Percentiles rank a stretch among this genome's conserved stretches.
Evolutionary conservation across 2,888 invertebrate species (phyloP).

Genomic region (Drosophila nigricruria): DNA sequence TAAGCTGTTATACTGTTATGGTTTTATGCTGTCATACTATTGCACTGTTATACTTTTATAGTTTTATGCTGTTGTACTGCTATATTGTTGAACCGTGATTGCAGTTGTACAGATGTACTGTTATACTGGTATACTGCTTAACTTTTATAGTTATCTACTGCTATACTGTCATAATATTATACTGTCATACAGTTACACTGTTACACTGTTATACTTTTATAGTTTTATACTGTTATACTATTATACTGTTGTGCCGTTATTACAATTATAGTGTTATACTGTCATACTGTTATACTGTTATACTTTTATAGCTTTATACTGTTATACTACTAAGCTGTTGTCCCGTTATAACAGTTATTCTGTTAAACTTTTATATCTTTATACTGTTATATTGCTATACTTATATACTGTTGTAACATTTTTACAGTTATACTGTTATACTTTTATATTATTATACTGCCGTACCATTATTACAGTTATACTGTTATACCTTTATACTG

Average conservation of each 20-base stretch:
- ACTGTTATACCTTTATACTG: not conserved
- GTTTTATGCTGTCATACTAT: not conserved
- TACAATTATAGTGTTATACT: not conserved
- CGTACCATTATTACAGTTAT: too few species aligned
- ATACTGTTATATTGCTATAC: not conserved
- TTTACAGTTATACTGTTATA: not conserved
- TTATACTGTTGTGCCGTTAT: not conserved
- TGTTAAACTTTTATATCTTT: not conserved
- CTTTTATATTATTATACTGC: not conserved
- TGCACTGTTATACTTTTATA: not conserved
- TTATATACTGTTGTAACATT: not conserved
- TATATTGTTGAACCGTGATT: not conserved
- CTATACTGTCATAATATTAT: not conserved
- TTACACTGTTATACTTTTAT: not conserved
- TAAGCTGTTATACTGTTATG: not conserved
- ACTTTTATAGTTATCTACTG: not conserved
- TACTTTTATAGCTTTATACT: not conserved
- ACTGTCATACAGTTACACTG: not conserved
- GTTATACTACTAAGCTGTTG: not conserved
- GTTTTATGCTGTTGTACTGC: not conserved
- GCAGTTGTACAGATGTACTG: not conserved
- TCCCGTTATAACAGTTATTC: not conserved
- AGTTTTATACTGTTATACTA: not conserved
- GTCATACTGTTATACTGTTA: not conserved
- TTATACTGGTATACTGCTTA: not conserved